A percentile compares a stretch with the other conserved stretches of the same genome.
These are phyloP conservation scores for Coregonus suidteri DNA, from an alignment of 2,797 vertebrate genomes.

Conservation along the genomic window DNA sequence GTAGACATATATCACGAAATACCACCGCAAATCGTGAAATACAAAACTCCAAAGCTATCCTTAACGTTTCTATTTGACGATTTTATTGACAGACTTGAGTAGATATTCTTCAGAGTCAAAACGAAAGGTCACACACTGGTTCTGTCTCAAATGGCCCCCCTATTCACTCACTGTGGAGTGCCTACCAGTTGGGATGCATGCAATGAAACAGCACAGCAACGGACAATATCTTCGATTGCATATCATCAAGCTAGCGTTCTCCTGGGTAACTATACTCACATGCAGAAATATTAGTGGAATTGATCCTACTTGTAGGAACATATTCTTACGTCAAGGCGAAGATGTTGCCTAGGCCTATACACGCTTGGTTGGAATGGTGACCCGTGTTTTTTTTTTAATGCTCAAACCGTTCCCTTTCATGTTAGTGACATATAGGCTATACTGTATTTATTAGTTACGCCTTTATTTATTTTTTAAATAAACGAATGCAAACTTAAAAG, in stretches of 20 bases:
- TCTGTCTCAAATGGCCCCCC: not conserved
- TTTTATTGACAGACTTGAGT: not conserved
- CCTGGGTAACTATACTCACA: not conserved
- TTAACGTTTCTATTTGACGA: not conserved
- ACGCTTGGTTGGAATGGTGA: no score
- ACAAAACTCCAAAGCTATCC: not conserved
- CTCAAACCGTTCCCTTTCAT: conserved; percentile 30
- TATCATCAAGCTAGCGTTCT: not conserved
- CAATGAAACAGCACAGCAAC: not conserved
- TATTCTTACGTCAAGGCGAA: not conserved
- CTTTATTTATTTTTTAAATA: conserved; percentile 62
- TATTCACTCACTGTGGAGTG: not conserved
- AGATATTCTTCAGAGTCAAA: not conserved
- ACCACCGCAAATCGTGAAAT: no score
- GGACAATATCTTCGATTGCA: not conserved
- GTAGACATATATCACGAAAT: no score
- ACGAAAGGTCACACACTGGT: not conserved
- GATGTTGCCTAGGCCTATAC: not conserved
- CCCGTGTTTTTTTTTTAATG: not conserved
- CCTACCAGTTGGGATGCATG: no score
- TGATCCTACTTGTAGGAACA: not conserved
- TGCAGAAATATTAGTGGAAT: not conserved
- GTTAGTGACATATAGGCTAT: conserved; percentile 27
- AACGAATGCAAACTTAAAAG: conserved; percentile 64
- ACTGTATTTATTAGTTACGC: conserved; percentile 64